Evolutionary conservation across 2,888 invertebrate genomes (phyloP), one percentile per base, ranked within the genome.

Genomic region (Eilema depressum): DNA sequence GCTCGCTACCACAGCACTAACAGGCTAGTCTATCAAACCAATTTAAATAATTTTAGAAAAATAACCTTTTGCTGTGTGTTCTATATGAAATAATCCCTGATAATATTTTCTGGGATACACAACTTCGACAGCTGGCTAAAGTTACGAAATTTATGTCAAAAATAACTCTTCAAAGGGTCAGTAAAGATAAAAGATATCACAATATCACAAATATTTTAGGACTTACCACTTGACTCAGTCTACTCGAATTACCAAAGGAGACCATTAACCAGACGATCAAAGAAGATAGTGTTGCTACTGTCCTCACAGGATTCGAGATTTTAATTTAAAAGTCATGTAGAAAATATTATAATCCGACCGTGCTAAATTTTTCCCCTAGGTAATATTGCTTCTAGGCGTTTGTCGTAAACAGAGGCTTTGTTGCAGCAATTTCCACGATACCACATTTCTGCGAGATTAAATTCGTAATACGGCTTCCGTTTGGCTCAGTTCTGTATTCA

Each of bases 381-480:
- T 85, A 85, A 86, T 85, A 88, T 88, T 82, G 86, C 82, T 82
- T 84, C 82, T 85, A 86, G 86, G 85, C 86, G 86, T 87, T 90
- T 88, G 91, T 90, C 91, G 91, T 92, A 92, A 92, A 93, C 92
- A 93, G 89, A 82, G 85, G 87, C 87, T 90, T 88, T 89, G 90
- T 90, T 89, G 91, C 88, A 86, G 92, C 94, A 93, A 93, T 93
- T 91, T 90, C 90, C 89, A 87, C 91, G 89, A 91, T 92, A 93
- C 91, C 92, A 89, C 94, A 93, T 93, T 93, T 93, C 92, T 92
- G 91, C 91, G 91, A 93, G 93, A 94, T 94, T 94, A 94, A 94
- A 94, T 93, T 93, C 92, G 92, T 92, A 93, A 92, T 92, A 91
- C 89, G 89, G 87, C 89, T 89, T 90, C 90, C 87, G 91, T 89